Percentiles rank a stretch among this genome's conserved stretches.
phyloP scores from a whole-genome alignment of 2,888 invertebrate species.

The Nemotelus pantherinus region DNA sequence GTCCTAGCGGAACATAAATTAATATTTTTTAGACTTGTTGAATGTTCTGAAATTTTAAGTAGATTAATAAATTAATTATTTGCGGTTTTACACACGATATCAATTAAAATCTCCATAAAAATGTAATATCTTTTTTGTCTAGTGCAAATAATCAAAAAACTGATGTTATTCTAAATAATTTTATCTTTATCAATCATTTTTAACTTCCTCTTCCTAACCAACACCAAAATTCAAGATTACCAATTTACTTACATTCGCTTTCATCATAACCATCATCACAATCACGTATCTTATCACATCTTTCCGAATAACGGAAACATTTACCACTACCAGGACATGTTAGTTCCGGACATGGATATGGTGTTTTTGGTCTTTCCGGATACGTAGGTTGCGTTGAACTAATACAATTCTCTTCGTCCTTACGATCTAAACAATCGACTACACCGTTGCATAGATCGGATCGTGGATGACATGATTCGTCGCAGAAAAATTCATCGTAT shows the following conservation, averaged over 20 bases:
- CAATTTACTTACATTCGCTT: constrained; percentile 65
- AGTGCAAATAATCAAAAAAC: too few relatives aligned
- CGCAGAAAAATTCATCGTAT: constrained; percentile 67
- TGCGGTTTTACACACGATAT: too few relatives aligned
- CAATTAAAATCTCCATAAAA: too few relatives aligned
- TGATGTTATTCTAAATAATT: too few relatives aligned
- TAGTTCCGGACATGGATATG: constrained; percentile 64
- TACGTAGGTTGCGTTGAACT: constrained; percentile 34
- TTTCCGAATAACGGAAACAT: constrained; percentile 63
- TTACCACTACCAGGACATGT: constrained; percentile 68
- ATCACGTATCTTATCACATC: constrained; percentile 69
- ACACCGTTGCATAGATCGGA: constrained; percentile 71
- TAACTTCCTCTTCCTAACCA: too few relatives aligned
- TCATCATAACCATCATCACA: constrained; percentile 72
- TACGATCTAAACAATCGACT: constrained; percentile 70
- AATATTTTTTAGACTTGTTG: too few relatives aligned
- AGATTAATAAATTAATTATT: too few relatives aligned
- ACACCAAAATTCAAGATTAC: not conserved
- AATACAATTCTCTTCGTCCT: constrained; percentile 68
- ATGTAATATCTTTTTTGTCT: too few relatives aligned
- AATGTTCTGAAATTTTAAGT: too few relatives aligned
- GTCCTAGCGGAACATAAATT: too few relatives aligned
- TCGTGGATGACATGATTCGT: constrained; percentile 71
- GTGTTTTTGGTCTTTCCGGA: constrained; percentile 26
- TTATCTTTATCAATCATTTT: too few relatives aligned